Base-by-base conservation (phyloP, 2,888 invertebrate species). In the Agriopis aurantiaria region DNA sequence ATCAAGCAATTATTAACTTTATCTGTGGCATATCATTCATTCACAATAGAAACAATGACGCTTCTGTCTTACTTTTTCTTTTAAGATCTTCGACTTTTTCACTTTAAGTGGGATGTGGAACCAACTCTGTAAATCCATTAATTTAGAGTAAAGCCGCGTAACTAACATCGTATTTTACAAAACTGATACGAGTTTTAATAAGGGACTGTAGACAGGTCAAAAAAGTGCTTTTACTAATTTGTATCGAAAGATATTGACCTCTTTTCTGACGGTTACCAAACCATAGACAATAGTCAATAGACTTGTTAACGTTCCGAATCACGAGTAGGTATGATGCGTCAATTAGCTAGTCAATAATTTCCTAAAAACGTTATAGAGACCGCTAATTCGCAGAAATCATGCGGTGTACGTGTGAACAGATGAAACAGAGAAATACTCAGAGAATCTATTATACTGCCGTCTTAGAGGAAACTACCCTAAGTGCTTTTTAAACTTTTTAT, bases 291-390 rank as follows among this genome's bases (percentile, higher is more conserved):
- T 60, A 76, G 69, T 72, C 71, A 73, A 79, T 67, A 75, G 75
- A 76, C 77, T 75, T 70, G 81, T 78, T 84, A 84, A 85, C 73
- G 68, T 71, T 72, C 74, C 75, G 82, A 69, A 78, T 58, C 69
- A 69, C 61, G 65, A 46, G 43, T 62, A 72, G 76, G 88, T 85
- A 91, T 91, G 91, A 92, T 92, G 82, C 79, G 80, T 88, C 88
- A 88, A 91, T 93, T 92, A 92, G 91, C 86, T 75, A 59, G 75
- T 78, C 86, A 85, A 91, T 92, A 87, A 91, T 92, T 90, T 85
- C 85, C 87, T 85, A 85, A 86, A 85, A 84, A 87, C 81, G 80
- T 75, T 87, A 85, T 84, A 84, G 69, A 66, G 60, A 17, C 65
- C 77, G 91, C 86, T 91, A 90, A 92, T 91, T 89, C 80, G 82